phyloP scores from a whole-genome alignment of 2,113 vertebrate species.

The Athene cunicularia region DNA sequence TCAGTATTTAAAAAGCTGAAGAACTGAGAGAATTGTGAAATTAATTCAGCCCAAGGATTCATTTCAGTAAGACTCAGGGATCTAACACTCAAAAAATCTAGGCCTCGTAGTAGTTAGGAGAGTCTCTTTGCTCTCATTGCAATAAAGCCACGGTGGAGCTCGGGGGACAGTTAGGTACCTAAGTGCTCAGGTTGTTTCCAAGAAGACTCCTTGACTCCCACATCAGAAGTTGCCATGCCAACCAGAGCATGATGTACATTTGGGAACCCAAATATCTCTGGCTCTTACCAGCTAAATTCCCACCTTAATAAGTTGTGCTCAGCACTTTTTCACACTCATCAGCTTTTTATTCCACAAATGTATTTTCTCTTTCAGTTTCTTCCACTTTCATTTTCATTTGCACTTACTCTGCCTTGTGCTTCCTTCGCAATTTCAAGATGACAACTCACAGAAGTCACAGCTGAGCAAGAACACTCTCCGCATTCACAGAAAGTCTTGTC shows the following conservation, averaged over 20 bases:
- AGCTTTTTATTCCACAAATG: background rate
- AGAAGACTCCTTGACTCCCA: background rate
- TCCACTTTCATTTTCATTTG: background rate
- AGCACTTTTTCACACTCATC: background rate
- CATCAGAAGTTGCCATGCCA: background rate
- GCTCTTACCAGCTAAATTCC: background rate
- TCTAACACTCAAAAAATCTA: background rate
- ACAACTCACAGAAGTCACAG: background rate
- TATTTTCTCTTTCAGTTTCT: background rate
- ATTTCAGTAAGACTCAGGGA: background rate
- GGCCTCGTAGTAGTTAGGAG: background rate
- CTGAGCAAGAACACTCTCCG: background rate
- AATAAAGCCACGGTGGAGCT: background rate
- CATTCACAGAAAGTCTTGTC: background rate
- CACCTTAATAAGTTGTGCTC: background rate
- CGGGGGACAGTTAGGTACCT: rapidly evolving
- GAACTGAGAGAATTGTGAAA: background rate
- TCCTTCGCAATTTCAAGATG: background rate
- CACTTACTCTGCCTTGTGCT: background rate
- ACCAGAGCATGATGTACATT: background rate
- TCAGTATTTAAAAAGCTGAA: background rate
- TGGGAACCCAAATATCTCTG: background rate
- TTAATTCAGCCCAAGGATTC: background rate
- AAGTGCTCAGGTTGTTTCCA: background rate
- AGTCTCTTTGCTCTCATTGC: background rate